Base-by-base conservation (phyloP, 2,888 invertebrate genomes). In the Xanthia icteritia region DNA sequence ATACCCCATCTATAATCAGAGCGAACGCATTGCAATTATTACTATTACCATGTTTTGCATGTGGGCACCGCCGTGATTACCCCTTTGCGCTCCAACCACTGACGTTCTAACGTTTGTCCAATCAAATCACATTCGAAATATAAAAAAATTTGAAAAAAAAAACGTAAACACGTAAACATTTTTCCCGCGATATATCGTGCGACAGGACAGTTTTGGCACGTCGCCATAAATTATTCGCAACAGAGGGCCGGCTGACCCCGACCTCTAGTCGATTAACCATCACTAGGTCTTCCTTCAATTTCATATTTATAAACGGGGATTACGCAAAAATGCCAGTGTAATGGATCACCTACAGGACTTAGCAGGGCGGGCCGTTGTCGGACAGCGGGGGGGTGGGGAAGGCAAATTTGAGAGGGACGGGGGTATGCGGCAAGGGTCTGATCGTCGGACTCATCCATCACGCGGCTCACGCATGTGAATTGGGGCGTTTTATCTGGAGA, bases 301-400 rank as follows among this genome's bases (percentile, higher is more conserved):
- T 96, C 96, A 96, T 96, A 96, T 96, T 96, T 96, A 96, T 96
- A 96, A 95, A 96, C 96, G 96, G 92, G 96, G 96, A 95, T 96
- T 96, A 96, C 96, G 96, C 95, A 96, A 96, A 96, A 96, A 96
- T 95, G 95, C 94, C 95, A 93, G 94, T 92, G 95, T 96, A 96
- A 96, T 96, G 96, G 96, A 96, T 96, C 96, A 96, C 96, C 96
- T 95, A 95, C 91, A 94, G 95, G 95, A 94, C 95, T 95, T 94
- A 94, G 95, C 92, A 93, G 91, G 92, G 90, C 89, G 91, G 89
- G 88, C 90, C 84, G 89, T 88, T 90, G 91, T 91, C 89, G 92
- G 92, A 92, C 92, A 90, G 89, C 84, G 87, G 91, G 93, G 92
- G 92, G 91, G 92, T 88, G 90, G 90, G 90, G 93, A 92, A 93